phyloP scores from a whole-genome alignment of 2,113 vertebrate species.

The Myrmecophaga tridactyla region DNA sequence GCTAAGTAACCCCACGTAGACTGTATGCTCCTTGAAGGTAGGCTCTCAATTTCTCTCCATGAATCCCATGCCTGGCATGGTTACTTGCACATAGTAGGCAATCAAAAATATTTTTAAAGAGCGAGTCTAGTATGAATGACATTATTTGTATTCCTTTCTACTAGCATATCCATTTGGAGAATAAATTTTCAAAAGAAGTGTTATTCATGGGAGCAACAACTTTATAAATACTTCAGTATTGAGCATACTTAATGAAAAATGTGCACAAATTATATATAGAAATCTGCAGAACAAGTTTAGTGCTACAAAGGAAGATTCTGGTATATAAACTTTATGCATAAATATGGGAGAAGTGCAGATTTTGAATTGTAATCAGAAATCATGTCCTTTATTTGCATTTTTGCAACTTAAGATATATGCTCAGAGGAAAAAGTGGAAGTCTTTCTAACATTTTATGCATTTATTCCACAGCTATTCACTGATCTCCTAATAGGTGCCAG shows the following conservation, averaged over 20 bases:
- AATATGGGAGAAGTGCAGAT: neutral
- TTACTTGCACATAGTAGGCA: neutral
- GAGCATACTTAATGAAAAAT: neutral
- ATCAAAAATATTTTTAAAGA: neutral
- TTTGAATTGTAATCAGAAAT: slow-evolving; percentile 33
- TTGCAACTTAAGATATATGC: neutral
- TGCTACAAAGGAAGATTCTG: neutral
- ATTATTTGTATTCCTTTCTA: neutral
- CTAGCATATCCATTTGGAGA: neutral
- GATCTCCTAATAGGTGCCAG: neutral
- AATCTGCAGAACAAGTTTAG: neutral
- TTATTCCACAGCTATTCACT: slow-evolving; percentile 20
- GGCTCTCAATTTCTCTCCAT: neutral
- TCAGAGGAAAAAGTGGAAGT: neutral
- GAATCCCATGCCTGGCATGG: neutral
- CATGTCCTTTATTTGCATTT: neutral
- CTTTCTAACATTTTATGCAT: neutral
- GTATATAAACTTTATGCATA: neutral
- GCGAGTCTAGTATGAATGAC: neutral
- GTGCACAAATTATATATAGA: neutral
- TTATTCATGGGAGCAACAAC: slow-evolving; percentile 5
- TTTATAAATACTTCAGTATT: slow-evolving; percentile 1
- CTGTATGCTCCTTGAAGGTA: neutral
- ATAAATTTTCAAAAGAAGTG: neutral
- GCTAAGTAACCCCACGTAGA: neutral